Conservation (phyloP, 2,888 invertebrate genomes). For the Pachydiplax longipennis region DNA sequence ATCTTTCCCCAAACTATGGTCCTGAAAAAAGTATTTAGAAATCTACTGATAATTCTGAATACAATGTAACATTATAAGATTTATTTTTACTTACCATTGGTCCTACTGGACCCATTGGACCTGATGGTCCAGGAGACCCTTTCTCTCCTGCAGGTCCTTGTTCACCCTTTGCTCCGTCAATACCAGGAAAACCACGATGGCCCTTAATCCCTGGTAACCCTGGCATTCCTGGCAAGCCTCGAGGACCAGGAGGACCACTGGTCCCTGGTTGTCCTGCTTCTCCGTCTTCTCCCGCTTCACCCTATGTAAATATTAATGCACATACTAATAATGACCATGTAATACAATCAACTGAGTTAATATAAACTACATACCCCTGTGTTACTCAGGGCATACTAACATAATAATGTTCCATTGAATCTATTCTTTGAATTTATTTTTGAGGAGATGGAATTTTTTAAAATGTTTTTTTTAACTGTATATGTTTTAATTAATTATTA, state of each 20-base stretch:
- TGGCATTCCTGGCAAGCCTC: constrained; percentile 78
- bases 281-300: constrained; percentile 80
- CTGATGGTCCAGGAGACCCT: constrained; percentile 66
- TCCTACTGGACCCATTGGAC: constrained; percentile 66
- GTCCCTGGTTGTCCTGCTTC: constrained; percentile 78
- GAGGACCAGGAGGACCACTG: constrained; percentile 74
- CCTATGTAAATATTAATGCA: constrained; percentile 61
- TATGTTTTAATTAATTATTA: not conserved
- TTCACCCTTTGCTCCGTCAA: constrained; percentile 84
- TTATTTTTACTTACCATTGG: constrained; percentile 67
- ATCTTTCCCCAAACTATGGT: too few relatives aligned
- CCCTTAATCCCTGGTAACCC: constrained; percentile 85
- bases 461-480: not conserved
- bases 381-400: too few relatives aligned
- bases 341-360: not conserved
- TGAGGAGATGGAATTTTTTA: not conserved
- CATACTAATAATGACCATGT: not conserved
- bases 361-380: too few relatives aligned
- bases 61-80: not conserved
- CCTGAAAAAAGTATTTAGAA: not conserved
- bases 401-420: too few relatives aligned
- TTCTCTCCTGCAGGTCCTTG: constrained; percentile 79
- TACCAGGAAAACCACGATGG: constrained; percentile 80
- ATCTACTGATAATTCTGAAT: not conserved
- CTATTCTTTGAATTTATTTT: not conserved